phyloP scores from a whole-genome alignment of 2,797 vertebrate species.

The Rhabdophis nuchalis region DNA sequence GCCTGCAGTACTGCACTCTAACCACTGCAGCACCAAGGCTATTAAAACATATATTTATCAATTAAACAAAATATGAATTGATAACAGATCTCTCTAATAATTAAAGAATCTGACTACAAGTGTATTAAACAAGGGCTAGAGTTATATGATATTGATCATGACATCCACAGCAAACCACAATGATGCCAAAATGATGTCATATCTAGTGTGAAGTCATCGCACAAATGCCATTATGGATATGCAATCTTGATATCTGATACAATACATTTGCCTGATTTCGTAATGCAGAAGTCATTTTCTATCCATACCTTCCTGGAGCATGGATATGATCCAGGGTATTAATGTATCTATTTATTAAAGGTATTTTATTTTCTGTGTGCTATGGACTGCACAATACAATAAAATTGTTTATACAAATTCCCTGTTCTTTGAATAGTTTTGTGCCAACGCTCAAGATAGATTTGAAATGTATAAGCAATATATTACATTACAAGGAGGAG shows the following conservation, averaged over 20 bases:
- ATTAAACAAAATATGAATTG: not conserved
- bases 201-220: not conserved
- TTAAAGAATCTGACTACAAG: not conserved
- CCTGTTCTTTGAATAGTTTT: not conserved
- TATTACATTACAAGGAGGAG: not conserved
- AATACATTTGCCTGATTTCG: not conserved
- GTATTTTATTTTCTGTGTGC: not conserved
- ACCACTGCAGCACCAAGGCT: too few relatives aligned
- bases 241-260: not conserved
- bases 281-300: not conserved
- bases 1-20: too few relatives aligned
- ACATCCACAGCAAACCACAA: not conserved
- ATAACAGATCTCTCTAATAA: not conserved
- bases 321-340: not conserved
- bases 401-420: not conserved
- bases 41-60: not conserved
- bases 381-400: not conserved
- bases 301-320: not conserved
- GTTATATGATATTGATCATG: not conserved
- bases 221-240: not conserved
- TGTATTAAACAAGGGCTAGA: not conserved
- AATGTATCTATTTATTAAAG: not conserved
- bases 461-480: not conserved
- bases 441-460: not conserved
- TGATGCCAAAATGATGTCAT: not conserved